A percentile compares a stretch with the other conserved stretches of the same genome.
phyloP scores from a whole-genome alignment of 2,113 vertebrate species.

The Heterotis niloticus region DNA sequence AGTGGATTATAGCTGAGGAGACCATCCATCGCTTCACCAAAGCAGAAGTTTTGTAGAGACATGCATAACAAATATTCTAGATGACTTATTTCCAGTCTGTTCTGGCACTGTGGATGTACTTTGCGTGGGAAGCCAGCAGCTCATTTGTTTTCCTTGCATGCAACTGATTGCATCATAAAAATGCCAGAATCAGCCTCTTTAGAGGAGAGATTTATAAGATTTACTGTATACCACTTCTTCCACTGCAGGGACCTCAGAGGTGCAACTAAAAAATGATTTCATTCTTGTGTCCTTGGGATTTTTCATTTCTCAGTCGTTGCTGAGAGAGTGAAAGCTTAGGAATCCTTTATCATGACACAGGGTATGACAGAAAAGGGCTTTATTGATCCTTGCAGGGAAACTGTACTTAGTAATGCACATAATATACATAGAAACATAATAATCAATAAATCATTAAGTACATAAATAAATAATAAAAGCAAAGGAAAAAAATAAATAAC shows the following conservation, averaged over 20 bases:
- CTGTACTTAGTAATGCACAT: too few relatives aligned
- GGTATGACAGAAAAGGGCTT: too few relatives aligned
- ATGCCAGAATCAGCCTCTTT: background rate
- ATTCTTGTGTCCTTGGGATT: background rate
- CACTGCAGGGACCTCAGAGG: conserved; percentile 1
- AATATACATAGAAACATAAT: too few relatives aligned
- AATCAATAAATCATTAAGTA: too few relatives aligned
- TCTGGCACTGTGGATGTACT: conserved; percentile 2
- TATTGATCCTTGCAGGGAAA: too few relatives aligned
- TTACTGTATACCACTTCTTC: background rate
- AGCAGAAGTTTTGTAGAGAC: background rate
- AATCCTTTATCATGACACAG: background rate
- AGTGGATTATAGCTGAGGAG: background rate
- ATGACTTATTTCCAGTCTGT: background rate
- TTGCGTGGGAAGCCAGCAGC: background rate
- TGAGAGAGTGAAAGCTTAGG: background rate
- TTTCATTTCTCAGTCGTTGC: background rate
- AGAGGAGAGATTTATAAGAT: conserved; percentile 7
- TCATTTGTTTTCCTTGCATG: conserved; percentile 1
- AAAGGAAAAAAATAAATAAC: too few relatives aligned
- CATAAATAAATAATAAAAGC: too few relatives aligned
- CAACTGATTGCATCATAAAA: conserved; percentile 9
- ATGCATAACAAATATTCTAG: conserved; percentile 1
- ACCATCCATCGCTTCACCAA: background rate
- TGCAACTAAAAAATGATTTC: conserved; percentile 6